Evolutionary conservation across 2,797 vertebrate species (phyloP).

Genomic region (Muscicapa striata): DNA sequence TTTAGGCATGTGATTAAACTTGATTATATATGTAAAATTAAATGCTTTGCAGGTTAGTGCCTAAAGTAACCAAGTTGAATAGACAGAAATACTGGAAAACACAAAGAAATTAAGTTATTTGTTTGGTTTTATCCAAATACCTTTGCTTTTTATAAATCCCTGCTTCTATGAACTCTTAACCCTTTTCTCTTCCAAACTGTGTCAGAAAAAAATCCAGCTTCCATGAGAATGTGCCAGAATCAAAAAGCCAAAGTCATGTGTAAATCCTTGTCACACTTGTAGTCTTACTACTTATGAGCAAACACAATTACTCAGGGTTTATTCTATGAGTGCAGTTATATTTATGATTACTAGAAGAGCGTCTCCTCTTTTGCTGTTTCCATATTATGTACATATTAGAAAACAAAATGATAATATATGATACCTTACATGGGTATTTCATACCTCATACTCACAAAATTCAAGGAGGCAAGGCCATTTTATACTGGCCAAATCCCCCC

Average conservation of each 20-base stretch:
- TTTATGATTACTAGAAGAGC: not conserved
- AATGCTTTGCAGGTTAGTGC: not conserved
- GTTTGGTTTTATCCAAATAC: not conserved
- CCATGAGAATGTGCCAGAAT: not conserved
- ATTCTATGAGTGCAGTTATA: not conserved
- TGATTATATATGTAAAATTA: not conserved
- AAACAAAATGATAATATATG: not conserved
- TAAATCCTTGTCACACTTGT: not conserved
- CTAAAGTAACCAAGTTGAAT: not conserved
- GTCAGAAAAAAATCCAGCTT: not conserved
- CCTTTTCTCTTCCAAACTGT: not conserved
- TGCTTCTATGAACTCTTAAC: not conserved
- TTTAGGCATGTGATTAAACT: conserved; percentile 30
- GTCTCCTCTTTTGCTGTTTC: not conserved
- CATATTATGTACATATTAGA: not conserved
- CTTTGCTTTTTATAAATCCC: not conserved
- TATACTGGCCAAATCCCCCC: not conserved
- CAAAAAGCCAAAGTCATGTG: not conserved
- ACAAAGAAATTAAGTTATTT: not conserved
- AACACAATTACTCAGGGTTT: not conserved
- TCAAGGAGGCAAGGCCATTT: not conserved
- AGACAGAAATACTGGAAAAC: not conserved
- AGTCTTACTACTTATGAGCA: not conserved
- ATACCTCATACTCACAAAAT: not conserved
- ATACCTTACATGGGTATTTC: not conserved